A percentile compares a stretch with the other conserved stretches of the same genome.
Conservation (phyloP, 1,140 invertebrate genomes). For the Euwallacea fornicatus region DNA sequence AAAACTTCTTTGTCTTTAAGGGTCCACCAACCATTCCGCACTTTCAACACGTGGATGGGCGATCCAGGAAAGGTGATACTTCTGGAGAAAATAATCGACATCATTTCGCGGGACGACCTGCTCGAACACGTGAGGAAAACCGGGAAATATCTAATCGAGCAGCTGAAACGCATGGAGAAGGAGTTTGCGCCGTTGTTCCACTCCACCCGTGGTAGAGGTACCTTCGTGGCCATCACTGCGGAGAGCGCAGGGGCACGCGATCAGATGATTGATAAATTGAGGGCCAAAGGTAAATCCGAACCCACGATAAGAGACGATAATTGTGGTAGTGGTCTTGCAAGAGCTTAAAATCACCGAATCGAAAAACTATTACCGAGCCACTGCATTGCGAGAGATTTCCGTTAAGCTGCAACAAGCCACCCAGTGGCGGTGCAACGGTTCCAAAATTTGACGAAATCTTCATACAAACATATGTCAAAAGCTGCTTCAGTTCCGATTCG, state of each 20-base stretch:
- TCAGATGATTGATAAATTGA: slow-evolving; percentile 74
- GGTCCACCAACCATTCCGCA: slow-evolving; percentile 79
- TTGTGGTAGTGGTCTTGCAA: neutral
- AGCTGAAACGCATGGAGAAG: slow-evolving; percentile 70
- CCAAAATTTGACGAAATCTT: no score
- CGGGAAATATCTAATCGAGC: slow-evolving; percentile 75
- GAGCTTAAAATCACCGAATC: neutral
- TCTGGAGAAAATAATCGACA: slow-evolving; percentile 81
- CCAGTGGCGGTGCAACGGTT: no score
- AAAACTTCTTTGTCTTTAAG: slow-evolving; percentile 52
- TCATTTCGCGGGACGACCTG: slow-evolving; percentile 83
- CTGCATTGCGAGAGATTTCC: no score
- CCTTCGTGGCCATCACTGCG: slow-evolving; percentile 87
- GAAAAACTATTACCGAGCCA: neutral
- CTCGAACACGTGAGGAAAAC: slow-evolving; percentile 72
- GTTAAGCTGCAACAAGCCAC: no score
- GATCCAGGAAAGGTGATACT: slow-evolving; percentile 95
- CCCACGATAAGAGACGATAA: neutral
- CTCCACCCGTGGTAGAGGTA: slow-evolving; percentile 86
- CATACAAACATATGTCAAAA: no score
- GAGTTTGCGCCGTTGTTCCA: slow-evolving; percentile 75
- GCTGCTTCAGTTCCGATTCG: no score
- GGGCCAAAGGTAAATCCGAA: slow-evolving; percentile 67
- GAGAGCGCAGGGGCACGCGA: slow-evolving; percentile 69
- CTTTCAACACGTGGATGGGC: slow-evolving; percentile 99